A percentile compares a stretch with the other conserved stretches of the same genome.
These are phyloP conservation scores for Teleogryllus occipitalis DNA, from an alignment of 1,140 invertebrate species.

Conservation along the genomic window DNA sequence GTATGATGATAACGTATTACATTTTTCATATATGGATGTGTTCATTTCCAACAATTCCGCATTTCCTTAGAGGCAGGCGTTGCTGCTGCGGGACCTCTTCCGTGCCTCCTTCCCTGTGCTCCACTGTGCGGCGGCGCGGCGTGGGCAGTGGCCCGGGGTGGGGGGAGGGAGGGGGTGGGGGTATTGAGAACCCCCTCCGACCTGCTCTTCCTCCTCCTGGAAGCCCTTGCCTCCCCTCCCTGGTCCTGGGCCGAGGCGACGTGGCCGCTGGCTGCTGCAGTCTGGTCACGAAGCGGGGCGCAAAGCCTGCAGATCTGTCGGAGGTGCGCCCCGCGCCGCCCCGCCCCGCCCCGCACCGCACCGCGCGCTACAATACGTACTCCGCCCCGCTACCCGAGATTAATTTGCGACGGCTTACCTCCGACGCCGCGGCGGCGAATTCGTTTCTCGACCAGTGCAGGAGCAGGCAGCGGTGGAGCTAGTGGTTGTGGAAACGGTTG, in stretches of 20 bases:
- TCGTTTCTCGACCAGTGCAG: neutral
- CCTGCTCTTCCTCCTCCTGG: neutral
- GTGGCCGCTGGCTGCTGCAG: neutral
- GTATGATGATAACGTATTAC: too few relatives aligned
- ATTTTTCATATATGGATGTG: too few relatives aligned
- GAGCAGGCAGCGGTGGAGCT: neutral
- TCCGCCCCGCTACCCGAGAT: neutral
- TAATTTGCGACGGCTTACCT: slow-evolving; percentile 1
- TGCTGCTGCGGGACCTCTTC: too few relatives aligned
- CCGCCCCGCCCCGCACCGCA: too few relatives aligned
- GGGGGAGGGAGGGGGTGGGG: neutral
- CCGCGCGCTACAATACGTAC: neutral
- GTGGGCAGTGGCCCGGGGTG: too few relatives aligned
- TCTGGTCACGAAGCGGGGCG: neutral
- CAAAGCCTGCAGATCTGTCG: neutral
- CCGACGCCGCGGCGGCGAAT: neutral
- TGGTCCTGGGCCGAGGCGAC: neutral
- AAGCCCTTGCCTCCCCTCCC: neutral
- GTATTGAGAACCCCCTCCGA: neutral
- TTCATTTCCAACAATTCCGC: too few relatives aligned
- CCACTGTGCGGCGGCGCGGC: too few relatives aligned
- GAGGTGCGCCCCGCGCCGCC: neutral
- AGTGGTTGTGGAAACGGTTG: too few relatives aligned
- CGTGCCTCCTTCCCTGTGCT: too few relatives aligned
- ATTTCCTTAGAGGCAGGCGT: too few relatives aligned